These are phyloP conservation scores for Caenorhabditis sp. DNA, from an alignment of 2,888 invertebrate species.

Conservation along the genomic window DNA sequence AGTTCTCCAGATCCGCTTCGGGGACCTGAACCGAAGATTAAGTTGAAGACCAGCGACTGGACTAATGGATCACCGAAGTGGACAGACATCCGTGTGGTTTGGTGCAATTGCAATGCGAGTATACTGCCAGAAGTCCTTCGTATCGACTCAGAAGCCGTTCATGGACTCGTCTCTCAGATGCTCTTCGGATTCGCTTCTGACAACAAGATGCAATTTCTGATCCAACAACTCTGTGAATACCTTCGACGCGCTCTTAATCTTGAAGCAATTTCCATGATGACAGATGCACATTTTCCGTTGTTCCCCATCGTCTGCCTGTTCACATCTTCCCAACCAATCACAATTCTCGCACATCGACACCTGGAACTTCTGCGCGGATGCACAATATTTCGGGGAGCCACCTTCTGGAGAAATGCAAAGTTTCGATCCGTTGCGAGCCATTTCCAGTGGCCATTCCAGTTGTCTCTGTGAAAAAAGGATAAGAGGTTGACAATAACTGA, in stretches of 20 bases:
- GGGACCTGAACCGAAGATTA: constrained; percentile 28
- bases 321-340: constrained; percentile 59
- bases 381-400: constrained; percentile 27
- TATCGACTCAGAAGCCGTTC: constrained; percentile 76
- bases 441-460: constrained; percentile 47
- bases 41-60: background rate
- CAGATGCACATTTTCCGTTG: constrained; percentile 43
- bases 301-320: constrained; percentile 18
- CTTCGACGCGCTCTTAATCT: constrained; percentile 11
- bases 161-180: constrained; percentile 66
- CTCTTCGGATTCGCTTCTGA: constrained; percentile 63
- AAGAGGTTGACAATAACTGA: background rate
- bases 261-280: constrained; percentile 52
- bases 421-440: constrained; percentile 31
- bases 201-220: background rate
- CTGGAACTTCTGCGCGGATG: constrained; percentile 21
- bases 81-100: constrained; percentile 56
- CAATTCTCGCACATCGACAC: constrained; percentile 35
- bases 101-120: constrained; percentile 75
- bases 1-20: constrained; percentile 56
- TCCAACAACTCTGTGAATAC: background rate
- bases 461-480: no score
- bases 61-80: constrained; percentile 19
- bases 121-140: constrained; percentile 79
- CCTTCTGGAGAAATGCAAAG: constrained; percentile 33